Evolutionary conservation across 1,140 invertebrate genomes (phyloP), one percentile per base, ranked within the genome.

Genomic region (Phthorimaea operculella): DNA sequence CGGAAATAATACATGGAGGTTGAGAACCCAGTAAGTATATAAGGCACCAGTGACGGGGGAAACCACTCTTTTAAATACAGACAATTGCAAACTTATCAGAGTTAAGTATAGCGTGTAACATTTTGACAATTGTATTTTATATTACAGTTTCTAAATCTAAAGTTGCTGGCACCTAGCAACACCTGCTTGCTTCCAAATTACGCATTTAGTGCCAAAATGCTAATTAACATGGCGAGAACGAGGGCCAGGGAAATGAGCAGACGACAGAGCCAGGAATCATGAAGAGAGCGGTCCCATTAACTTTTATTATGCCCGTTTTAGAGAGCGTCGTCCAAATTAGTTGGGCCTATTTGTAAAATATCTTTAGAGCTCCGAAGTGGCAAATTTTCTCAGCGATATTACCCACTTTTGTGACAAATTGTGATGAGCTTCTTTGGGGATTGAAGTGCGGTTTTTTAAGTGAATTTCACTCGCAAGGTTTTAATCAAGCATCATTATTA

Each of bases 281-380:
- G 71, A 74, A 70, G 62, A 74, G 72, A 68, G 73, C 68, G 73
- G 73, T 72, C 55, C 74, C 73, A 74, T 79, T 77, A 74, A 74
- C 76, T 76, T 79, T 79, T 79, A 79, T 79, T 79, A 77, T 74
- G 63, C 66, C 63, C 67, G 66, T 66, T 74, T 74, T 74, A 74
- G 73, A 77, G 66, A 69, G 67, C 71, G 72, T 77, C 72, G 68
- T 70, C 76, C 71, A 79, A 79, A 79, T 79, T 79, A 74, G 76
- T 74, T 79, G 74, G 73, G 66, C 63, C 71, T 76, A 70, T 70
- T 74, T 64, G 69, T 53, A 52, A 66, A 66, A 68, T 66, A 72
- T 74, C 72, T 70, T 68, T 61, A 47, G n/a, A 9, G 44, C 21
- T 28, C 14, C 11, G 39, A 42, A 14, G 39, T 4, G 14, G 14